These are phyloP conservation scores for Alfaro cultratus DNA, from an alignment of 2,797 vertebrate species.

Conservation along the genomic window DNA sequence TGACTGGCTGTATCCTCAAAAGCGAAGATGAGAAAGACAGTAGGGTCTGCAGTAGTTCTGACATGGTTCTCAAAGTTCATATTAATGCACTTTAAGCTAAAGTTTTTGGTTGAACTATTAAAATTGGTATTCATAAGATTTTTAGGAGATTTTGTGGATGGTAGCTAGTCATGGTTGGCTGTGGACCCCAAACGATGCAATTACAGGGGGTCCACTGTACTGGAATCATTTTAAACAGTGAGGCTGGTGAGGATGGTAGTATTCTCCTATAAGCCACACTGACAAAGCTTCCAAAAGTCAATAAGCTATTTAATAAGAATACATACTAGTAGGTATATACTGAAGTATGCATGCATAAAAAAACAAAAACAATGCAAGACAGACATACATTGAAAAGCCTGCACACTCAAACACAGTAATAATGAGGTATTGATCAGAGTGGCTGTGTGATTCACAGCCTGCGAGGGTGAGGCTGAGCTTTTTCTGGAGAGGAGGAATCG, in stretches of 20 bases:
- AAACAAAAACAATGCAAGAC: conserved; percentile 3
- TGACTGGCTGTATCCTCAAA: background rate
- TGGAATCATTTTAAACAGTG: conserved; percentile 24
- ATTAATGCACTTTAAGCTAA: background rate
- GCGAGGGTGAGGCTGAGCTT: conserved; percentile 37
- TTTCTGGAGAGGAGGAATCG: conserved; percentile 33
- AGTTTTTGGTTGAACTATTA: background rate
- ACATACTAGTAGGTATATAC: background rate
- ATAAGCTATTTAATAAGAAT: background rate
- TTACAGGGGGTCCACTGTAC: background rate
- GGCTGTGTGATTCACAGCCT: conserved; percentile 49
- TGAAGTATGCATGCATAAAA: background rate
- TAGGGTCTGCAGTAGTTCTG: background rate
- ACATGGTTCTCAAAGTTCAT: background rate
- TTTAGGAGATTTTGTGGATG: background rate
- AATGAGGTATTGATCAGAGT: conserved; percentile 66
- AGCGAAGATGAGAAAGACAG: background rate
- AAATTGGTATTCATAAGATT: background rate
- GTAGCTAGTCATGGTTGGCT: background rate
- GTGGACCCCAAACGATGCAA: rapidly evolving
- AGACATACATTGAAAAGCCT: background rate
- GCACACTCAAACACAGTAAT: conserved; percentile 28
- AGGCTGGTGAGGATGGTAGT: conserved; percentile 14
- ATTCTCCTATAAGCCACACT: conserved; percentile 2
- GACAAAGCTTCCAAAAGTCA: background rate